Evolutionary conservation across 1,140 invertebrate species (phyloP), one percentile per base, ranked within the genome.

Genomic region (Caenorhabditis brenneri): DNA sequence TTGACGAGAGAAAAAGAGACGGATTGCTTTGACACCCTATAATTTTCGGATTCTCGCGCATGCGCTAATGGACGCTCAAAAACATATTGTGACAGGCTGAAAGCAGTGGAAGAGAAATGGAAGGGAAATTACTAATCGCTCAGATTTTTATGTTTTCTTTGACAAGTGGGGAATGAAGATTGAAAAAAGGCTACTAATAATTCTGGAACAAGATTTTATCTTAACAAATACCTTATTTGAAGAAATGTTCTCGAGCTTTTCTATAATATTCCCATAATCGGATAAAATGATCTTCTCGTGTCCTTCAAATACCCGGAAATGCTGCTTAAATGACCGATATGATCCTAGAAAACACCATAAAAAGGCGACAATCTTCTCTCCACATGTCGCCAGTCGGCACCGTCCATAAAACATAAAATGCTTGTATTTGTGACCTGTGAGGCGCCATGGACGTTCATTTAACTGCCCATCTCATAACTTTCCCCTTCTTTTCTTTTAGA

Each of bases 21-120:
- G 36, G 42, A 74, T 74, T 29, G 33, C 65, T 74, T 42, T 74
- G 65, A 74, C 65, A 74, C 65, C 65, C 65, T 74, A 74, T 74
- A 74, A 74, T 74, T 74, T 74, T 74, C 65, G 65, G 65, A 74
- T 74, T 74, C 65, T 74, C 65, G 65, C 65, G 65, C 65, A 27
- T 74, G 29, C 36, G 36, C 65, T 74, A 74, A 74, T 74, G 65
- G 65, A 74, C 65, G 65, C 36, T 74, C 36, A 74, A 42, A 74
- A 74, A 74, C 65, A 74, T 74, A 74, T 74, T 74, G 33, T 46
- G 36, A 74, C 36, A 46, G 22, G 42, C 36, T 9, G n/a, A n/a
- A n/a, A n/a, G n/a, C n/a, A n/a, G n/a, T n/a, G 65, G 33, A 33
- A 19, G 5, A 42, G 39, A 42, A 12, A 42, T 42, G 31, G 33